Percentiles rank a stretch among this genome's conserved stretches.
Evolutionary conservation across 1,140 invertebrate species (phyloP).

Genomic region (Colletes gigas): DNA sequence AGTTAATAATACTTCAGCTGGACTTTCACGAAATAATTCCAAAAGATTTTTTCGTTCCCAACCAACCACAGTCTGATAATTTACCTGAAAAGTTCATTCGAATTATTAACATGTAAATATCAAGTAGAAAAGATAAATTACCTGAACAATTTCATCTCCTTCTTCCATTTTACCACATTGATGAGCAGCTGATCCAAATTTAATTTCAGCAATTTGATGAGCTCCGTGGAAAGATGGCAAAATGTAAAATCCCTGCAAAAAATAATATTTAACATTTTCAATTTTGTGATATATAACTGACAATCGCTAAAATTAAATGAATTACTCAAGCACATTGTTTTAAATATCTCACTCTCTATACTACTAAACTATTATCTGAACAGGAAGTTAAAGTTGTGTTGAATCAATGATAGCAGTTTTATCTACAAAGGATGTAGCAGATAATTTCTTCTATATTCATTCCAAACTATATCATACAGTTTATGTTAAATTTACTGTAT

Average conservation of each 20-base stretch:
- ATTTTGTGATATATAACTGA: background rate
- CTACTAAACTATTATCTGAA: slow-evolving; percentile 53
- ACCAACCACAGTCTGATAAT: slow-evolving; percentile 95
- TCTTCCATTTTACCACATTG: slow-evolving; percentile 94
- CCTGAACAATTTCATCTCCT: slow-evolving; percentile 96
- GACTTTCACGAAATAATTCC: slow-evolving; percentile 88
- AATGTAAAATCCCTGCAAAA: slow-evolving; percentile 89
- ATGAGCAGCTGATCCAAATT: slow-evolving; percentile 91
- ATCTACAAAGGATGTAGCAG: slow-evolving; percentile 51
- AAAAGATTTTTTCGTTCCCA: slow-evolving; percentile 93
- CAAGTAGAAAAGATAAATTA: slow-evolving; percentile 67
- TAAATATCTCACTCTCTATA: no score
- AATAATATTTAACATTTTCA: background rate
- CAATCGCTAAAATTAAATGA: background rate
- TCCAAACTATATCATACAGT: background rate
- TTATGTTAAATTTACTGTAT: background rate
- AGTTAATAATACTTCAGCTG: slow-evolving; percentile 90
- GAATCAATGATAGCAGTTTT: slow-evolving; percentile 30
- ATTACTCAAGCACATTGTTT: no score
- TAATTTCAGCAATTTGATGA: slow-evolving; percentile 92
- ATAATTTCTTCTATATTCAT: slow-evolving; percentile 23
- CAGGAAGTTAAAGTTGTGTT: slow-evolving; percentile 56
- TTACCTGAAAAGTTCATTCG: slow-evolving; percentile 84
- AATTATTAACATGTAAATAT: slow-evolving; percentile 7
- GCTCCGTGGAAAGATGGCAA: slow-evolving; percentile 92